Evolutionary conservation across 2,113 vertebrate species (phyloP).

Genomic region (Odontophorus gujanensis): DNA sequence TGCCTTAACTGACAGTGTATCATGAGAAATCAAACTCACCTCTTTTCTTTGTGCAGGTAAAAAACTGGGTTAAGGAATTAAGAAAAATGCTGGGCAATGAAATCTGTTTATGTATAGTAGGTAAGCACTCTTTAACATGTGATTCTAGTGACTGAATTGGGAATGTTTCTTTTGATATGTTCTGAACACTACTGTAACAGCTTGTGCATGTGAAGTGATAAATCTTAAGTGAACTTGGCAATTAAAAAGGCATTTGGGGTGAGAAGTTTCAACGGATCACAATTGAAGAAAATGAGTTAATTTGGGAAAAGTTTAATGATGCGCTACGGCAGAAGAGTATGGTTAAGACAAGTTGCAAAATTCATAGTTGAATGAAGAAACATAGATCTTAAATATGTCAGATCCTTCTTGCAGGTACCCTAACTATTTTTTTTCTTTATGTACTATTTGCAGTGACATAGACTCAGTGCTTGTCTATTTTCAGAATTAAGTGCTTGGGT

Average conservation of each 20-base stretch:
- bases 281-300: background rate
- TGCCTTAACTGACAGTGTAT: background rate
- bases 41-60: slow-evolving; percentile 84
- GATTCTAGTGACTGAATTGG: background rate
- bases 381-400: background rate
- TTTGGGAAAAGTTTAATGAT: background rate
- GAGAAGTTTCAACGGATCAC: background rate
- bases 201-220: background rate
- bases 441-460: background rate
- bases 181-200: background rate
- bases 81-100: slow-evolving; percentile 99
- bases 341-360: background rate
- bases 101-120: slow-evolving; percentile 99
- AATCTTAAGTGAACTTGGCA: background rate
- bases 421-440: background rate
- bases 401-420: background rate
- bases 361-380: background rate
- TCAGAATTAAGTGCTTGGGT: background rate
- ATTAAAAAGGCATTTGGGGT: background rate
- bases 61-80: slow-evolving; percentile 99
- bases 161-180: background rate
- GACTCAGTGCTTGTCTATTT: background rate
- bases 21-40: background rate
- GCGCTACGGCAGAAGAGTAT: background rate
- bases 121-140: slow-evolving; percentile 77